Evolutionary conservation across 2,113 vertebrate species (phyloP).

Genomic region (Callipepla californica): DNA sequence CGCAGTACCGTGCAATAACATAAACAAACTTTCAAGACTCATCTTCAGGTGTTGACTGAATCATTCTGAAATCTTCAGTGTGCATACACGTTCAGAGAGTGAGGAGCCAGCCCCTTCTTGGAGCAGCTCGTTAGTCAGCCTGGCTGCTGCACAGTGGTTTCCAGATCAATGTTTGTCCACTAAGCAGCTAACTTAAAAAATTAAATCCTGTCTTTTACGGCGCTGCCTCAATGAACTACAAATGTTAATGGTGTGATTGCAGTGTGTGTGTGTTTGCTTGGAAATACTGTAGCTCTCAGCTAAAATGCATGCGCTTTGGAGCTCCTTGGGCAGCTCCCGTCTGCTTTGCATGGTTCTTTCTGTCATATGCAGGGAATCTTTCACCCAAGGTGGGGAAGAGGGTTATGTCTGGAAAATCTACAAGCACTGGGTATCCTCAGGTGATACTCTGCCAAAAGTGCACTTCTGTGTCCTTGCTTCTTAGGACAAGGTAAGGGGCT

Average conservation of each 20-base stretch:
- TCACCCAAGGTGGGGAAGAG: neutral
- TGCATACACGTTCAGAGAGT: neutral
- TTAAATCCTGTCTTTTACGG: neutral
- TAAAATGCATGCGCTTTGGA: neutral
- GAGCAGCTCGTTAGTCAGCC: neutral
- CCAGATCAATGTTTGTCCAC: neutral
- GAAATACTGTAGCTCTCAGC: neutral
- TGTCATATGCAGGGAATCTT: neutral
- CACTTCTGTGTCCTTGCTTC: neutral
- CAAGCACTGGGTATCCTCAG: neutral
- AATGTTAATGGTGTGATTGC: neutral
- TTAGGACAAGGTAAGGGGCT: neutral
- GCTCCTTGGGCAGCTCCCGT: neutral
- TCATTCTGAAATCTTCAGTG: conserved; percentile 13
- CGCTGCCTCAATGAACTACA: neutral
- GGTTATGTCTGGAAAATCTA: neutral
- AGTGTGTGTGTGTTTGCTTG: neutral
- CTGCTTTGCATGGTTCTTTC: neutral
- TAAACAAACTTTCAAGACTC: conserved; percentile 10
- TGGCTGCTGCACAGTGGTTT: neutral
- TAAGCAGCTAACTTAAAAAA: conserved; percentile 7
- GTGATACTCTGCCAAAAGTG: neutral
- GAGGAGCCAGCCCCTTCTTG: conserved; percentile 24
- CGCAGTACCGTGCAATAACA: neutral
- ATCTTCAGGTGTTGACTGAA: conserved; percentile 44